Base-by-base conservation (phyloP, 2,888 invertebrate species). In the Molanna angustata region DNA sequence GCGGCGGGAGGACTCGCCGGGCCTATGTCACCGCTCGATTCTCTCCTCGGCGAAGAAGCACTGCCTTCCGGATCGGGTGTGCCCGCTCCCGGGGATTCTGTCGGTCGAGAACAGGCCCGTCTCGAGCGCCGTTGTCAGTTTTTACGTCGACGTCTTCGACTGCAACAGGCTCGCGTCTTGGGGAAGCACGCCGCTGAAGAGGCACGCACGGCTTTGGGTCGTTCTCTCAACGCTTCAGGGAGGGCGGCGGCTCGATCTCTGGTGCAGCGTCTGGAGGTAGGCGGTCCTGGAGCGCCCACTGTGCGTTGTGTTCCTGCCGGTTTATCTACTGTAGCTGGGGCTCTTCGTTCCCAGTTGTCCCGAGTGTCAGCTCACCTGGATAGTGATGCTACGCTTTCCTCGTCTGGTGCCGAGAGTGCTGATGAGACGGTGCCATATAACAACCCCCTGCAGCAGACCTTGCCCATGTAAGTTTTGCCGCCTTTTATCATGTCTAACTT, bases 381-480 rank as follows among this genome's bases (percentile, higher is more conserved):
- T 70, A 93, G 94, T 1, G 95, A 96, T 74, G 94, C 91, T 27
- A 96, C 96, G 1, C 92, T 87, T 13, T 93, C 93, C 56, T 94
- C 94, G 65, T 94, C 94, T 13, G 95, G 94, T 47, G 94, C 92
- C 22, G 95, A 95, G 69, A 94, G 93, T 65, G 91, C 91, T 69
- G 94, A 95, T 75, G 94, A 95, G 69, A 83, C 86, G 73, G 83
- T 88, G 61, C 72, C 76, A 55, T 90, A 88, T 72, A 89, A 84
- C 69, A 90, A 90, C 72, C 78, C 82, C 43, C 82, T 84, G 64
- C 89, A 89, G 66, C 85, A 86, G 64, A 80, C 80, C 56, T 79
- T 90, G 70, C 79, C 88, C 52, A 86, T 91, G 91, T 91, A 72
- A 89, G 90, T 86, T 59, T 50, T 19, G 4, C 17, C n/a, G n/a